phyloP scores from a whole-genome alignment of 2,888 invertebrate species.

The Drosophila villosipedis region DNA sequence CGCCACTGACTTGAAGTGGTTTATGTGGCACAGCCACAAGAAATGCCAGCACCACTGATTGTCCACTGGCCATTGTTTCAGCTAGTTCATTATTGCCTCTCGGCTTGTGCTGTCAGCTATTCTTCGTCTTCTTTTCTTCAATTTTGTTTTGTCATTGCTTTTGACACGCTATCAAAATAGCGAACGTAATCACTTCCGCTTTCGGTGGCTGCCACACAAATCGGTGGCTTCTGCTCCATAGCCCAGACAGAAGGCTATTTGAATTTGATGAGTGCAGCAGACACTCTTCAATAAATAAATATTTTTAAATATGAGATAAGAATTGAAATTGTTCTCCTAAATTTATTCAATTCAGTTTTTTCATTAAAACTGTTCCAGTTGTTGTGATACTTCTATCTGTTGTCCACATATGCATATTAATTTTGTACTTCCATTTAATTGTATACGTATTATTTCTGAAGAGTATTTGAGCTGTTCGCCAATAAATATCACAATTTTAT shows the following conservation, averaged over 20 bases:
- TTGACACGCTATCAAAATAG: slow-evolving; percentile 74
- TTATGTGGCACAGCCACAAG: slow-evolving; percentile 34
- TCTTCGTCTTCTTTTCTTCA: slow-evolving; percentile 7
- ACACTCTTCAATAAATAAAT: neutral
- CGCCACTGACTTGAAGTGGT: slow-evolving; percentile 53
- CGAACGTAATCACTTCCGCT: slow-evolving; percentile 77
- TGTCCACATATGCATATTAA: neutral
- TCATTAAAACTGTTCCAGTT: neutral
- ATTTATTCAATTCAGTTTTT: neutral
- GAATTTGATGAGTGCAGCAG: neutral
- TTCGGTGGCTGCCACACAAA: slow-evolving; percentile 51
- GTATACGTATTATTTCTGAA: neutral
- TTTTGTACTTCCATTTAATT: neutral
- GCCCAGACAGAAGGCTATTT: neutral
- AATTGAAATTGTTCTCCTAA: neutral
- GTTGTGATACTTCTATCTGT: no score
- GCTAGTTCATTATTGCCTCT: slow-evolving; percentile 68
- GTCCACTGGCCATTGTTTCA: slow-evolving; percentile 69
- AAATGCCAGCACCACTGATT: slow-evolving; percentile 47
- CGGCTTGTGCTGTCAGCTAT: slow-evolving; percentile 20
- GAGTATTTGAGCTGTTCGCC: slow-evolving; percentile 1
- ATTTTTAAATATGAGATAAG: neutral
- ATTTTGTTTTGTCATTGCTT: slow-evolving; percentile 51
- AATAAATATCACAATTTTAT: neutral
- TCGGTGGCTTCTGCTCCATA: slow-evolving; percentile 17